Evolutionary conservation across 1,140 invertebrate species (phyloP).

Genomic region (Drosophila nikananu): DNA sequence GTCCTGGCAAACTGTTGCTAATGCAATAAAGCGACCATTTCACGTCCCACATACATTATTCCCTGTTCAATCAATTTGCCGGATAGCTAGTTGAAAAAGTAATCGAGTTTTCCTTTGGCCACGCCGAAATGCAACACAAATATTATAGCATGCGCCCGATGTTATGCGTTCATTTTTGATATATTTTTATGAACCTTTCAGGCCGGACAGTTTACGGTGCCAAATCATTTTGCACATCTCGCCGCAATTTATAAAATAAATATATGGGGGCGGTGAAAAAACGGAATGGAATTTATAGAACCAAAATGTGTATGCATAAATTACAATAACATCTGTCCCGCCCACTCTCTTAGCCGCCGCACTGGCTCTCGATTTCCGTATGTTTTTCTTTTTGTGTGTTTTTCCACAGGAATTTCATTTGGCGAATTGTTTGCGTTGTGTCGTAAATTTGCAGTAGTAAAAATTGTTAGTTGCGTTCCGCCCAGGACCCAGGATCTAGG

Average conservation of each 20-base stretch:
- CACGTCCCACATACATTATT: conserved; percentile 46
- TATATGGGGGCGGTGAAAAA: conserved; percentile 22
- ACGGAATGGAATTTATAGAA: conserved; percentile 54
- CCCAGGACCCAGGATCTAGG: neutral
- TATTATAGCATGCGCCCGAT: conserved; percentile 25
- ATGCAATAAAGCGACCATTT: conserved; percentile 47
- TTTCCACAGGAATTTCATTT: conserved; percentile 67
- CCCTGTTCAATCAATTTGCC: conserved; percentile 64
- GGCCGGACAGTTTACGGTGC: conserved; percentile 46
- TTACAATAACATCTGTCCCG: conserved; percentile 74
- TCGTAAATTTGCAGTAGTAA: conserved; percentile 72
- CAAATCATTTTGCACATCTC: conserved; percentile 67
- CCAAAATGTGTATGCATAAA: conserved; percentile 69
- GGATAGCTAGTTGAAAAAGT: conserved; percentile 38
- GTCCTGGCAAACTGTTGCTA: conserved; percentile 42
- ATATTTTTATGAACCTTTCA: conserved; percentile 66
- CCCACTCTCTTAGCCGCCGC: conserved; percentile 11
- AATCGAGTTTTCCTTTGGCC: conserved; percentile 50
- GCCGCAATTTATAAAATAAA: conserved; percentile 64
- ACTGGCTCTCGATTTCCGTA: conserved; percentile 22
- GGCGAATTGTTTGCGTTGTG: conserved; percentile 75
- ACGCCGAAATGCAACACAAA: conserved; percentile 53
- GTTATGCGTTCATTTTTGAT: conserved; percentile 24
- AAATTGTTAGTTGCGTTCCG: conserved; percentile 51
- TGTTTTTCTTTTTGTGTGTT: conserved; percentile 34